Conservation (phyloP, 1,140 invertebrate species). For the Yoshiicerus persimilis region DNA sequence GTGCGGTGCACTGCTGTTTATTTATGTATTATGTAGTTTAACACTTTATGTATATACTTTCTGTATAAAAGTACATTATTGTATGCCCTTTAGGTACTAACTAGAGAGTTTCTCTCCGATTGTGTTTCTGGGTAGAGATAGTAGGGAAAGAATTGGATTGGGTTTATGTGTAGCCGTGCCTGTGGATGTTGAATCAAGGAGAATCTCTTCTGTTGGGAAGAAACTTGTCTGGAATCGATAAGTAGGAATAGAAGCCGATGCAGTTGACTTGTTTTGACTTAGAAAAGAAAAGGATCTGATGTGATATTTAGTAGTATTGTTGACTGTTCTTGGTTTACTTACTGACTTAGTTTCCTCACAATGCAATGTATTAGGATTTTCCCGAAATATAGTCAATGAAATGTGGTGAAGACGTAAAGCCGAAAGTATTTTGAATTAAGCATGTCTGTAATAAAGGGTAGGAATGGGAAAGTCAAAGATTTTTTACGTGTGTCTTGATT, state of each 20-base stretch:
- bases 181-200: slow-evolving; percentile 35
- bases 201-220: slow-evolving; percentile 36
- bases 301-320: slow-evolving; percentile 13
- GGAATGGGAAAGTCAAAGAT: background rate
- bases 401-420: background rate
- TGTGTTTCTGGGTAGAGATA: background rate
- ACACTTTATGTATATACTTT: too few relatives aligned
- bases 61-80: too few relatives aligned
- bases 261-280: slow-evolving; percentile 11
- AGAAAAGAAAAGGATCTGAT: background rate
- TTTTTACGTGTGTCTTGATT: background rate
- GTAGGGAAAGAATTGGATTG: background rate
- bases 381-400: background rate
- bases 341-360: background rate
- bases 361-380: background rate
- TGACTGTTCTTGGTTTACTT: background rate
- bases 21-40: too few relatives aligned
- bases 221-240: slow-evolving; percentile 34
- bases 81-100: too few relatives aligned
- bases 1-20: too few relatives aligned
- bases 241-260: slow-evolving; percentile 13
- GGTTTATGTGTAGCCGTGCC: background rate
- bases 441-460: background rate
- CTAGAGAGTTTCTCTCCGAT: too few relatives aligned
- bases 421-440: background rate